A percentile compares a stretch with the other conserved stretches of the same genome.
Evolutionary conservation across 2,888 invertebrate genomes (phyloP).

Genomic region (Nephrotoma flavescens): DNA sequence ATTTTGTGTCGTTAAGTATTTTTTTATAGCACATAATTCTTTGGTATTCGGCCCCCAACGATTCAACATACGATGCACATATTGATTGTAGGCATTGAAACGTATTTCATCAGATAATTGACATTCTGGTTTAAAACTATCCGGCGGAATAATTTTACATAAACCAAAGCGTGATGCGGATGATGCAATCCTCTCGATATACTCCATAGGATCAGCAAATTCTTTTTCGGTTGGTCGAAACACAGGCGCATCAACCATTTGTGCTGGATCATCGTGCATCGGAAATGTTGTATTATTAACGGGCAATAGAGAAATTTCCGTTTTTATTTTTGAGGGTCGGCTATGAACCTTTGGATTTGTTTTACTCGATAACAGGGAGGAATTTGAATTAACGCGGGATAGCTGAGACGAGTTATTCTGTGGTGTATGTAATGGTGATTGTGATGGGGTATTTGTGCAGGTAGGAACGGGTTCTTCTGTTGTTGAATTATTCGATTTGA

Average conservation of each 20-base stretch:
- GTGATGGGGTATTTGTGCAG: background rate
- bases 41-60: conserved; percentile 82
- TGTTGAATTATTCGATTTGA: conserved; percentile 19
- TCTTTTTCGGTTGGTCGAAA: conserved; percentile 71
- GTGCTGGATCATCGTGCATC: conserved; percentile 33
- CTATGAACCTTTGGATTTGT: conserved; percentile 9
- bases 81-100: conserved; percentile 80
- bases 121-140: conserved; percentile 65
- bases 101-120: conserved; percentile 70
- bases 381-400: conserved; percentile 30
- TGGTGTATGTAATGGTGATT: background rate
- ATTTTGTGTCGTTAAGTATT: conserved; percentile 62
- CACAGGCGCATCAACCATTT: conserved; percentile 57
- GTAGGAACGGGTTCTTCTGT: conserved; percentile 11
- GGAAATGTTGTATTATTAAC: conserved; percentile 35
- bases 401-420: conserved; percentile 11
- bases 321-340: conserved; percentile 26
- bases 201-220: conserved; percentile 74
- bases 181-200: conserved; percentile 63
- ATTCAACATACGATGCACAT: conserved; percentile 71
- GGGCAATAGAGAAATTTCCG: conserved; percentile 30
- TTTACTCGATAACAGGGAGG: conserved; percentile 28
- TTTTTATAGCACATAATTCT: conserved; percentile 71
- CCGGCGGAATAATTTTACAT: conserved; percentile 75
- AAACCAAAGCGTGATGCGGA: conserved; percentile 69